Percentiles rank a stretch among this genome's conserved stretches.
Conservation (phyloP, 2,797 vertebrate genomes). For the Spinus olivaceus region DNA sequence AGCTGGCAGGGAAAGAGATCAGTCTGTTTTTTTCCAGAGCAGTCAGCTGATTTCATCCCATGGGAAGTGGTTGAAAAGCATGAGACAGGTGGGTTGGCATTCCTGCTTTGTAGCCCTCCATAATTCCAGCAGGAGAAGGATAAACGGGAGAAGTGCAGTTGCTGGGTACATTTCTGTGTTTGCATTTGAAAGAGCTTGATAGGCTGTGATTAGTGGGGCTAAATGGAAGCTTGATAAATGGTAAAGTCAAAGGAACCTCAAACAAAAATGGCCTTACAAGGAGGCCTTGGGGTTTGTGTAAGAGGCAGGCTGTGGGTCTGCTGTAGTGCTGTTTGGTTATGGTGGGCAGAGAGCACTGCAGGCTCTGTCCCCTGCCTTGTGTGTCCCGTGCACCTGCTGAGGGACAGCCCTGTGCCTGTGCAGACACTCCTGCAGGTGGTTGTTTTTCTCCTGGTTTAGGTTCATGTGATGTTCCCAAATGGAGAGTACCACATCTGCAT, state of each 20-base stretch:
- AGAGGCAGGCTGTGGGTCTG: background rate
- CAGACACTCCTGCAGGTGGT: background rate
- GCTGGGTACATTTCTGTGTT: conserved; percentile 60
- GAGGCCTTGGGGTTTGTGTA: background rate
- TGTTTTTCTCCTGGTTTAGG: background rate
- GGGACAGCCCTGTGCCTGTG: background rate
- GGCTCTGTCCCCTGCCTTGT: background rate
- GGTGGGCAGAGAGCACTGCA: accelerated
- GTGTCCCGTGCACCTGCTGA: background rate
- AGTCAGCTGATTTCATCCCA: conserved; percentile 19
- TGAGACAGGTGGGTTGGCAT: conserved; percentile 31
- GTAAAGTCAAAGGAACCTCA: conserved; percentile 5
- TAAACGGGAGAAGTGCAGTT: conserved; percentile 41
- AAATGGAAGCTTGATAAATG: conserved; percentile 50
- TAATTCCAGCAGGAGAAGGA: conserved; percentile 3
- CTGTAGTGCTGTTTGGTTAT: accelerated
- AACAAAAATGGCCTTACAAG: conserved; percentile 44
- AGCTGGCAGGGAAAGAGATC: background rate
- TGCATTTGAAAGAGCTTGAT: conserved; percentile 66
- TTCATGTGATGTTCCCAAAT: background rate
- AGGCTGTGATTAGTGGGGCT: conserved; percentile 69
- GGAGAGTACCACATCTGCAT: background rate
- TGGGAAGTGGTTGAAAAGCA: conserved; percentile 28
- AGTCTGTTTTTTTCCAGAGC: background rate
- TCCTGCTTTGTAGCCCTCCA: conserved; percentile 42